phyloP scores from a whole-genome alignment of 2,113 vertebrate species.

The Trichomycterus rosablanca region DNA sequence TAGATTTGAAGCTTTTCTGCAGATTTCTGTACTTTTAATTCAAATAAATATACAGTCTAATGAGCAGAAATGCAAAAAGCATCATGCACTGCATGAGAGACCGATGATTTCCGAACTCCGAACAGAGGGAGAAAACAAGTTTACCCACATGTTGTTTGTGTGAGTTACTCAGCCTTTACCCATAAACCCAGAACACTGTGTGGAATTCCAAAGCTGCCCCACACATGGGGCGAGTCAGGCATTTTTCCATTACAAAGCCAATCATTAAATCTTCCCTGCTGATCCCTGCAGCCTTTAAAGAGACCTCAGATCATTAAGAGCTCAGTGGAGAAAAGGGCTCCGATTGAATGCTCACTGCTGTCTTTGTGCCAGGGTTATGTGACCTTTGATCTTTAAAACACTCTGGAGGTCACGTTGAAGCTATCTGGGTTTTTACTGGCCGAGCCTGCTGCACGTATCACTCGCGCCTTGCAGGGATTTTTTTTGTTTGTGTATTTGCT shows the following conservation, averaged over 20 bases:
- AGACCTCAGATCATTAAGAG: conserved; percentile 35
- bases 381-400: conserved; percentile 30
- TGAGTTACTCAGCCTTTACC: conserved; percentile 22
- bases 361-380: conserved; percentile 20
- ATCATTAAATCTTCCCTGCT: conserved; percentile 66
- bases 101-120: not conserved
- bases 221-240: conserved; percentile 56
- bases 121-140: not conserved
- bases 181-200: conserved; percentile 47
- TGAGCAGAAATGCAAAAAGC: too few species aligned
- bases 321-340: not conserved
- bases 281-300: conserved; percentile 62
- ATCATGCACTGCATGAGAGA: too few species aligned
- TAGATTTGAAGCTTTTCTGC: not conserved
- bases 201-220: conserved; percentile 30
- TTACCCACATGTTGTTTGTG: conserved; percentile 24
- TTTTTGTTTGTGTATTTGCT: too few species aligned
- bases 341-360: conserved; percentile 5
- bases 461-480: too few species aligned
- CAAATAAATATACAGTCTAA: too few species aligned
- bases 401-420: conserved; percentile 12
- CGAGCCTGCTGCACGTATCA: not conserved
- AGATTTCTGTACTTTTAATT: too few species aligned
- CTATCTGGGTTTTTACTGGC: conserved; percentile 8
- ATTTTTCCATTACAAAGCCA: conserved; percentile 75